Base-by-base conservation (phyloP, 2,113 vertebrate species). In the Heloderma charlesbogerti region DNA sequence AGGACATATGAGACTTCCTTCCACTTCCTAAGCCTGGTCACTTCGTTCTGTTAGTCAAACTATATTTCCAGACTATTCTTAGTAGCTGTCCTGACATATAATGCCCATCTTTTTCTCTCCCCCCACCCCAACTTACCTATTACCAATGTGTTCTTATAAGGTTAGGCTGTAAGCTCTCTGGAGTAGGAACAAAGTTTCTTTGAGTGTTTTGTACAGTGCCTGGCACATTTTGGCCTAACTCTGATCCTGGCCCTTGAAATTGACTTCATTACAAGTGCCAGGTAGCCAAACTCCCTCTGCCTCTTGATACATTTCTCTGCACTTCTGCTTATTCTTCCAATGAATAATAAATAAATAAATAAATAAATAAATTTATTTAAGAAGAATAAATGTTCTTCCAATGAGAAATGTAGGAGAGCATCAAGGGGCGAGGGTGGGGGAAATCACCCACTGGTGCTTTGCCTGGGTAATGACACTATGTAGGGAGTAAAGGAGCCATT, bases 401-500 rank as follows among this genome's bases (percentile, higher is more conserved):
- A n/a, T 91, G 88, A 93, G 88, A 84, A 86, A 79, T 79, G 74
- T 72, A 25, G 83, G 88, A 90, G 82, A 45, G 63, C 72, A 84
- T 78, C 0, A 0, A 88, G 90, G 12, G 9, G 20, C 0, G 20
- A 45, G 67, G 18, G 1, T 4, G 92, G 95, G 91, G 87, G 20
- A 3, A 3, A 63, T 84, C 89, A 86, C 77, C 89, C 88, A 66
- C 57, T 67, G 7, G 88, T 83, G 90, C 85, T 88, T 92, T 87
- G 90, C 87, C 74, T 89, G 88, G 84, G 86, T 93, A 79, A 89
- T 94, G 94, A 78, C 91, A 93, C 94, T 89, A 91, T 94, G 91
- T 83, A 88, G 95, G 90, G 94, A 88, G 13, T 43, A 45, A 86
- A 87, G 90, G 90, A 94, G 93, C 94, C 91, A 92, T 96, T 95